Evolutionary conservation across 2,888 invertebrate genomes (phyloP).

Genomic region (Liposcelis brunnea): DNA sequence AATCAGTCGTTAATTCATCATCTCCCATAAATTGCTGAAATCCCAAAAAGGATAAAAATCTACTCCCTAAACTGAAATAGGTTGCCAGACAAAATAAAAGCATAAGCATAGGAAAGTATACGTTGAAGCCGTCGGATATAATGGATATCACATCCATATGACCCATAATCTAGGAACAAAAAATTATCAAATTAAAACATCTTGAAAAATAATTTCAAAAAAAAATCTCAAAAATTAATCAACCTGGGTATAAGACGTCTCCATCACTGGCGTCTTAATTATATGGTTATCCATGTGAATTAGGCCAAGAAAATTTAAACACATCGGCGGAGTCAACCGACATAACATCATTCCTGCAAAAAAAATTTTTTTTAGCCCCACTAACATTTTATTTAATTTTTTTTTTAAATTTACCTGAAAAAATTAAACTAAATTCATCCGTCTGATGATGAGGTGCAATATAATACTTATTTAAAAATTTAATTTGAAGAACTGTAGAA

Average conservation of each 20-base stretch:
- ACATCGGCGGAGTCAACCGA: constrained; percentile 93
- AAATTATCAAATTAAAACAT: constrained; percentile 11
- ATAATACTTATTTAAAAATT: constrained; percentile 91
- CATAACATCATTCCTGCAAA: constrained; percentile 97
- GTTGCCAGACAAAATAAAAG: constrained; percentile 83
- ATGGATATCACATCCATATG: constrained; percentile 97
- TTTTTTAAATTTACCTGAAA: constrained; percentile 48
- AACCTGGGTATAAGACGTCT: constrained; percentile 91
- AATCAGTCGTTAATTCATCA: constrained; percentile 80
- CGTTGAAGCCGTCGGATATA: constrained; percentile 94
- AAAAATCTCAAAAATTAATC: constrained; percentile 17
- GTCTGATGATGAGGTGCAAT: constrained; percentile 96
- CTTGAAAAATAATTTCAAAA: not conserved
- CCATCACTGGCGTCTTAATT: constrained; percentile 58
- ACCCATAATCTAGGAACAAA: constrained; percentile 67
- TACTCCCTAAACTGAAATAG: constrained; percentile 82
- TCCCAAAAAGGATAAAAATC: constrained; percentile 75
- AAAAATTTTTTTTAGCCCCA: constrained; percentile 4
- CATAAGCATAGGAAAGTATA: constrained; percentile 97
- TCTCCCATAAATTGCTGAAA: constrained; percentile 96
- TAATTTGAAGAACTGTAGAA: constrained; percentile 91
- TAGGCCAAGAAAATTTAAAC: constrained; percentile 91
- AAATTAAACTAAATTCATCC: constrained; percentile 95
- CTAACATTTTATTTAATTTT: not conserved
- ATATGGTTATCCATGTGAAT: constrained; percentile 97